These are phyloP conservation scores for Cyanocitta stelleri DNA, from an alignment of 2,113 vertebrate genomes.

Conservation along the genomic window DNA sequence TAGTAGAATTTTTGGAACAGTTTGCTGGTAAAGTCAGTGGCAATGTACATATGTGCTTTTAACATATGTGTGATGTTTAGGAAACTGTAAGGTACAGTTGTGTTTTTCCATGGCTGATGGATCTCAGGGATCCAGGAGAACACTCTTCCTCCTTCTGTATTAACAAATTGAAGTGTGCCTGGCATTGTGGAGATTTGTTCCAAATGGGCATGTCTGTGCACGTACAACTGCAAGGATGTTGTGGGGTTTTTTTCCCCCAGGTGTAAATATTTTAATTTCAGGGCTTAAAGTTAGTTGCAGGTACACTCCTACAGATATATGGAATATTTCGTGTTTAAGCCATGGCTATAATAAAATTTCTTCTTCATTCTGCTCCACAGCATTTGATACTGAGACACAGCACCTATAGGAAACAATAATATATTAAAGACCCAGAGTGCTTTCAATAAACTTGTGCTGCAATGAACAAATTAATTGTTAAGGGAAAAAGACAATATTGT, in stretches of 20 bases:
- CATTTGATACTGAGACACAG: background rate
- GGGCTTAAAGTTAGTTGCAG: background rate
- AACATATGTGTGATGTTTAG: rapidly evolving
- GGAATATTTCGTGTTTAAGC: background rate
- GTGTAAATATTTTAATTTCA: background rate
- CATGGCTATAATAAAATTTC: background rate
- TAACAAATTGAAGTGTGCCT: background rate
- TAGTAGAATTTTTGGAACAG: background rate
- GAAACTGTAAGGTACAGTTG: background rate
- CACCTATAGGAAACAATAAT: constrained; percentile 18
- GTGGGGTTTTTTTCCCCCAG: background rate
- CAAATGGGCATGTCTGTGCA: background rate
- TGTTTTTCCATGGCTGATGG: background rate
- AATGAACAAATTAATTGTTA: constrained; percentile 47
- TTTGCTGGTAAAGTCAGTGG: background rate
- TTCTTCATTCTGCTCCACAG: background rate
- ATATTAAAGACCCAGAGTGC: constrained; percentile 15
- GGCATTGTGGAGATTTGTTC: background rate
- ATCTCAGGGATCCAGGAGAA: background rate
- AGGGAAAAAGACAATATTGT: background rate
- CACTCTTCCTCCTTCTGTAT: background rate
- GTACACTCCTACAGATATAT: background rate
- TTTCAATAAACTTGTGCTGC: constrained; percentile 37
- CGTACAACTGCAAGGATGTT: background rate
- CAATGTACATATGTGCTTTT: background rate